These are phyloP conservation scores for Amniataba percoides DNA, from an alignment of 2,797 vertebrate genomes.

Conservation along the genomic window DNA sequence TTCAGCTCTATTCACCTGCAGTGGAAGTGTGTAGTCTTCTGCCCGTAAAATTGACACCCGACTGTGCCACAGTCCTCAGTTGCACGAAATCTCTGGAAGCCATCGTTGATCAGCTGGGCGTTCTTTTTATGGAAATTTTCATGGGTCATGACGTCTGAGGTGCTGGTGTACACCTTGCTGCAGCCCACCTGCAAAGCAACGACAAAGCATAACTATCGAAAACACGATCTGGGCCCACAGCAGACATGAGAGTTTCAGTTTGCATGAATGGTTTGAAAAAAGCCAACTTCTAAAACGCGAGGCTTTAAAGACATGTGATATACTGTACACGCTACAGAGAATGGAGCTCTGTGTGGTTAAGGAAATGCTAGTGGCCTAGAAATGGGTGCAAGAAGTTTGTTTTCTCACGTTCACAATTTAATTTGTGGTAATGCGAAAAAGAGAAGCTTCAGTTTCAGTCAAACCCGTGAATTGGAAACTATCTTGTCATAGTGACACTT, in stretches of 20 bases:
- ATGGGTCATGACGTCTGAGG: slow-evolving; percentile 98
- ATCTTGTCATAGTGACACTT: slow-evolving; percentile 56
- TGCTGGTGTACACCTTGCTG: slow-evolving; percentile 99
- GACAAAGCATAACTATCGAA: slow-evolving; percentile 37
- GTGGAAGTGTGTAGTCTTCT: slow-evolving; percentile 99
- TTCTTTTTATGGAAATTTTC: slow-evolving; percentile 99
- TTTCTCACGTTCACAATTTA: slow-evolving; percentile 65
- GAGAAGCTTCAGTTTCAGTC: slow-evolving; percentile 42
- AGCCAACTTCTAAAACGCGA: slow-evolving; percentile 46
- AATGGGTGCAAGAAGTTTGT: slow-evolving; percentile 63
- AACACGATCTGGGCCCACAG: slow-evolving; percentile 45
- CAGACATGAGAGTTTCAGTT: slow-evolving; percentile 65
- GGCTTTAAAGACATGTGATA: slow-evolving; percentile 56
- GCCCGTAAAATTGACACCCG: slow-evolving; percentile 97
- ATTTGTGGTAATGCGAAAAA: slow-evolving; percentile 57
- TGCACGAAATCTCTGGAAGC: slow-evolving; percentile 98
- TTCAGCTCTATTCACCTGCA: slow-evolving; percentile 89
- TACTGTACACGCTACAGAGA: slow-evolving; percentile 40
- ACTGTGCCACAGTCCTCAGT: slow-evolving; percentile 98
- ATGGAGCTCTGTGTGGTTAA: slow-evolving; percentile 68
- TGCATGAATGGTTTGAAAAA: slow-evolving; percentile 51
- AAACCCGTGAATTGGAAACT: slow-evolving; percentile 62
- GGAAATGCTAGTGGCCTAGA: slow-evolving; percentile 72
- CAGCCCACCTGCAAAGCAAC: slow-evolving; percentile 92
- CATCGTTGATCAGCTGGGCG: slow-evolving; percentile 98